Percentiles rank a stretch among this genome's conserved stretches.
Evolutionary conservation across 2,888 invertebrate species (phyloP).

Genomic region (Empis stercorea): DNA sequence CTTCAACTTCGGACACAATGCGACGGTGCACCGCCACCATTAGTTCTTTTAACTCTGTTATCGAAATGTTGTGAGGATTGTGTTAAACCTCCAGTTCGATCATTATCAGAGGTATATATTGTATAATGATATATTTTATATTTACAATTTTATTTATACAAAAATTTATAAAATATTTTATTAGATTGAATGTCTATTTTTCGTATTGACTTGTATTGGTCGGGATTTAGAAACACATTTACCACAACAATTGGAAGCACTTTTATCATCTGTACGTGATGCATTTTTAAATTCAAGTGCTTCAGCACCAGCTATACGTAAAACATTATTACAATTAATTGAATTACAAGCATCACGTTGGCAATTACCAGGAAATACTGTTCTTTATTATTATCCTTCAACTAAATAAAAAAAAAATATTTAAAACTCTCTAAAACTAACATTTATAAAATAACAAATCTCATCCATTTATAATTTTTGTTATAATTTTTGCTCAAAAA

Average conservation of each 20-base stretch:
- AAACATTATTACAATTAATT: constrained; percentile 76
- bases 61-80: constrained; percentile 84
- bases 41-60: constrained; percentile 68
- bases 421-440: too few relatives aligned
- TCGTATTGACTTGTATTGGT: constrained; percentile 77
- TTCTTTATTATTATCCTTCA: constrained; percentile 75
- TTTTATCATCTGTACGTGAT: constrained; percentile 69
- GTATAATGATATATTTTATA: background rate
- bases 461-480: too few relatives aligned
- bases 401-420: constrained; percentile 34
- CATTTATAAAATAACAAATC: too few relatives aligned
- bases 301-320: constrained; percentile 62
- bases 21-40: constrained; percentile 51
- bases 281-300: constrained; percentile 65
- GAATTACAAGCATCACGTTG: constrained; percentile 83
- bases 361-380: constrained; percentile 80
- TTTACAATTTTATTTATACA: background rate
- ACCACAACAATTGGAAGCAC: constrained; percentile 64
- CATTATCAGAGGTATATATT: constrained; percentile 69
- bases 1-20: constrained; percentile 42
- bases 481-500: too few relatives aligned
- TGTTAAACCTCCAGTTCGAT: constrained; percentile 68
- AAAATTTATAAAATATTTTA: too few relatives aligned
- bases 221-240: constrained; percentile 73
- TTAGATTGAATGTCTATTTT: constrained; percentile 78